Evolutionary conservation across 1,140 invertebrate genomes (phyloP).

Genomic region (Fopius arisanus): DNA sequence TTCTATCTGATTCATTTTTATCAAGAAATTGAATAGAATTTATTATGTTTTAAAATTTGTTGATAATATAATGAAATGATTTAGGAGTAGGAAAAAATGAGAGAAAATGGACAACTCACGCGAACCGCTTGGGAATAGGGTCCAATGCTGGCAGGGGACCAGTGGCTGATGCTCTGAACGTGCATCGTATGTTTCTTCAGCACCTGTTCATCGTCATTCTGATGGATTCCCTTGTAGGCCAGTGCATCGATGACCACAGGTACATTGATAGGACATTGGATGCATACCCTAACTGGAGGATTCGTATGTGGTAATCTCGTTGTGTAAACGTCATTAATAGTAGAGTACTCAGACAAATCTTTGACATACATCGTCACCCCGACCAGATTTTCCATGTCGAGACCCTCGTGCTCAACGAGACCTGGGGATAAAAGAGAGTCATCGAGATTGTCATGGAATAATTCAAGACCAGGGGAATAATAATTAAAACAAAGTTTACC

Average conservation of each 20-base stretch:
- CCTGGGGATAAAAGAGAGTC: conserved; percentile 56
- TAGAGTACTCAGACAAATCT: conserved; percentile 80
- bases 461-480: conserved; percentile 21
- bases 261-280: conserved; percentile 80
- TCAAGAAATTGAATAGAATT: background rate
- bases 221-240: conserved; percentile 67
- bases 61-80: too few species aligned
- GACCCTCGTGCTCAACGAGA: conserved; percentile 67
- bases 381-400: conserved; percentile 75
- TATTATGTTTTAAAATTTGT: too few species aligned
- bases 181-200: conserved; percentile 80
- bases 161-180: conserved; percentile 93
- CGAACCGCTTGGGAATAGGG: conserved; percentile 92
- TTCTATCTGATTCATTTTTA: background rate
- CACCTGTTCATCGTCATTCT: conserved; percentile 53
- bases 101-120: conserved; percentile 61
- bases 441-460: background rate
- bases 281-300: conserved; percentile 88
- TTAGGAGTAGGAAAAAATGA: background rate
- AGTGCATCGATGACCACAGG: conserved; percentile 82
- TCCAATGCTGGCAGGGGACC: conserved; percentile 95
- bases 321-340: conserved; percentile 81
- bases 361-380: conserved; percentile 83
- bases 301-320: conserved; percentile 79
- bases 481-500: conserved; percentile 67